Conservation (phyloP, 2,888 invertebrate genomes). For the Lycia hirtaria region DNA sequence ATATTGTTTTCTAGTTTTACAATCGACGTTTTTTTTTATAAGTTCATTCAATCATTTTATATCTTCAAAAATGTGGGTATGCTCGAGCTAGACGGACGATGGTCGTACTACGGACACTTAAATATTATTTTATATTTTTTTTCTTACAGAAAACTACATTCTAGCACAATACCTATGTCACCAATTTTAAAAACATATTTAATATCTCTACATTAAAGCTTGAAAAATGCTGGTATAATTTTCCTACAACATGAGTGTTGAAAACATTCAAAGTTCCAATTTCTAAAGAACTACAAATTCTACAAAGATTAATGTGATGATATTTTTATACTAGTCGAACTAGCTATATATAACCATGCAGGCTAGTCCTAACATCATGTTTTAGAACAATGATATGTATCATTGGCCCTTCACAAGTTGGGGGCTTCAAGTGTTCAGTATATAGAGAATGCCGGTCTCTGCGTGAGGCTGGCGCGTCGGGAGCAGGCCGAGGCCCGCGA, state of each 20-base stretch:
- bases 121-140: no score
- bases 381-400: slow-evolving; percentile 9
- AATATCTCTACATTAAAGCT: no score
- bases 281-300: background rate
- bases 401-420: background rate
- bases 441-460: slow-evolving; percentile 76
- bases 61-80: no score
- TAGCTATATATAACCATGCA: background rate
- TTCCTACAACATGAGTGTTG: background rate
- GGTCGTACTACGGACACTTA: no score
- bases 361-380: slow-evolving; percentile 3
- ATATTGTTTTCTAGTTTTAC: no score
- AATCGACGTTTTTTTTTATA: no score
- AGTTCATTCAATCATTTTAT: no score
- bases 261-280: background rate
- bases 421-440: slow-evolving; percentile 56
- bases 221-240: background rate
- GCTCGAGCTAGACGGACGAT: no score
- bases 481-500: slow-evolving; percentile 64
- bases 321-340: no score
- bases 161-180: no score
- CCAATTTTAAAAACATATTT: no score
- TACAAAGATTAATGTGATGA: background rate
- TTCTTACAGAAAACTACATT: no score
- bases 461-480: slow-evolving; percentile 68